A percentile compares a stretch with the other conserved stretches of the same genome.
These are phyloP conservation scores for Hestina assimilis DNA, from an alignment of 1,140 invertebrate species.

Conservation along the genomic window DNA sequence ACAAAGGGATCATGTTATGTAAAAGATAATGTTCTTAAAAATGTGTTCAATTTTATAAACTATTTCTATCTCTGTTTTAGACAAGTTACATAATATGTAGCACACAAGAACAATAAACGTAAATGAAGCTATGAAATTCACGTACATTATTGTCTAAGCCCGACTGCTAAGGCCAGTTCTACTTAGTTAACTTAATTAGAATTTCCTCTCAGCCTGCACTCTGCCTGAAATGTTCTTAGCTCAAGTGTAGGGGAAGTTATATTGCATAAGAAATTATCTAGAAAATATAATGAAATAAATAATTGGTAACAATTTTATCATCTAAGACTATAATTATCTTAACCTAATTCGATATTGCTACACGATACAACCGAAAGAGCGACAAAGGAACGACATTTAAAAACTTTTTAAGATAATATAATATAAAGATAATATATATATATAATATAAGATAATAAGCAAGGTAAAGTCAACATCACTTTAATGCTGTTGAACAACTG, in stretches of 20 bases:
- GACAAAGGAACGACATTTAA: no score
- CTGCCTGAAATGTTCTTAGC: slow-evolving; percentile 37
- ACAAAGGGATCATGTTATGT: no score
- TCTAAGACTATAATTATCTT: no score
- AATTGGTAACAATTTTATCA: no score
- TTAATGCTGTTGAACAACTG: no score
- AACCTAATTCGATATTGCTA: no score
- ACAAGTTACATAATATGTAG: background rate
- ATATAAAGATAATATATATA: no score
- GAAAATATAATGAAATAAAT: background rate
- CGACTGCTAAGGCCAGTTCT: slow-evolving; percentile 31
- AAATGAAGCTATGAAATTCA: slow-evolving; percentile 32
- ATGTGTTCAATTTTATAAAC: background rate
- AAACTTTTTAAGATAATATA: no score
- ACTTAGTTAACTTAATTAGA: slow-evolving; percentile 59
- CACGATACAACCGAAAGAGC: no score
- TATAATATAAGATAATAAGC: no score
- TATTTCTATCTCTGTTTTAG: background rate
- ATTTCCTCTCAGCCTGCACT: slow-evolving; percentile 39
- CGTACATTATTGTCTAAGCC: slow-evolving; percentile 36
- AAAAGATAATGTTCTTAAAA: no score
- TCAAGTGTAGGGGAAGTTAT: slow-evolving; percentile 18
- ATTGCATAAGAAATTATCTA: slow-evolving; percentile 7
- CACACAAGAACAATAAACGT: slow-evolving; percentile 17
- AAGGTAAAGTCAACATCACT: no score